Evolutionary conservation across 1,140 invertebrate genomes (phyloP).

Genomic region (Tyrophagus putrescentiae): DNA sequence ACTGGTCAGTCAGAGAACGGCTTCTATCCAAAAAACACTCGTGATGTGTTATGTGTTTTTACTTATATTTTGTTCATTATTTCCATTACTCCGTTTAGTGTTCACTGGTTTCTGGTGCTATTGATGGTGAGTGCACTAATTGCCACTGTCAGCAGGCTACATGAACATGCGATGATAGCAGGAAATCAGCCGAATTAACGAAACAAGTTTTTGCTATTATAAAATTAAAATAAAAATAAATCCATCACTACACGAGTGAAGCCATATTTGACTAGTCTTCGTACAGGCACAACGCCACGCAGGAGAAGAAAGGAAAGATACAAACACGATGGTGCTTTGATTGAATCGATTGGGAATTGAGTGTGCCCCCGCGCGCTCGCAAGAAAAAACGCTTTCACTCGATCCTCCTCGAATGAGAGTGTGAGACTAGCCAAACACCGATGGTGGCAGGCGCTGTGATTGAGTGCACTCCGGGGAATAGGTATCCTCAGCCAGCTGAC

Average conservation of each 20-base stretch:
- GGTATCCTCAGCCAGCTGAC: background rate
- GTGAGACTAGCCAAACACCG: background rate
- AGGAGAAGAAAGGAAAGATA: background rate
- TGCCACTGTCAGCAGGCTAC: too few species aligned
- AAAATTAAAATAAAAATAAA: constrained; percentile 1
- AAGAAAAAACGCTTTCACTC: too few species aligned
- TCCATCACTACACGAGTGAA: background rate
- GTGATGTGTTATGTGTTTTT: too few species aligned
- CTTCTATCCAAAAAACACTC: too few species aligned
- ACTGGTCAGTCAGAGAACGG: too few species aligned
- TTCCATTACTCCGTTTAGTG: too few species aligned
- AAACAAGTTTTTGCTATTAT: constrained; percentile 13
- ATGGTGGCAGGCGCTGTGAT: constrained; percentile 6
- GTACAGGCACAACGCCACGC: background rate
- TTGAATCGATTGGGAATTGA: constrained; percentile 14
- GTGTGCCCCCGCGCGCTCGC: background rate
- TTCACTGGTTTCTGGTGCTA: too few species aligned
- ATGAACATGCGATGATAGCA: too few species aligned
- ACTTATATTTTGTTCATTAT: too few species aligned
- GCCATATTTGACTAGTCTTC: constrained; percentile 6
- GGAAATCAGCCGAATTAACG: too few species aligned
- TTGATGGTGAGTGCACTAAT: too few species aligned
- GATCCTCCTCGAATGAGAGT: too few species aligned
- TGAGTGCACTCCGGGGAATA: constrained; percentile 11
- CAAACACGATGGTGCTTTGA: background rate